Evolutionary conservation across 2,797 vertebrate species (phyloP).

Genomic region (Leuciscus waleckii): DNA sequence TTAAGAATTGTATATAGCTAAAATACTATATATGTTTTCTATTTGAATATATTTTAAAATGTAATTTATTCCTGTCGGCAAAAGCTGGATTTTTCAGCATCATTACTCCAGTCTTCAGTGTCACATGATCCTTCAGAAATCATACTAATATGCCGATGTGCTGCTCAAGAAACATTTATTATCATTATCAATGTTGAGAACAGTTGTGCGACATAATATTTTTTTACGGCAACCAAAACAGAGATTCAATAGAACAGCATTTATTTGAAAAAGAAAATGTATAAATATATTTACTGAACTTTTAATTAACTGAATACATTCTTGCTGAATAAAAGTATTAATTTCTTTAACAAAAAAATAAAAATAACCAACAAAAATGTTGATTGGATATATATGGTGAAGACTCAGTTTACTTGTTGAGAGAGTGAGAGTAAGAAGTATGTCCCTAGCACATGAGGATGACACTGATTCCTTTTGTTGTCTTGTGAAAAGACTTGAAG

Average conservation of each 20-base stretch:
- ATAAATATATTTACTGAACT: background rate
- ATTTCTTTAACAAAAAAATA: background rate
- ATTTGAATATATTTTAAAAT: background rate
- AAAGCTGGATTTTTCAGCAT: background rate
- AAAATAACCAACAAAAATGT: background rate
- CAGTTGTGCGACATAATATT: background rate
- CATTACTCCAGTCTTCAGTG: background rate
- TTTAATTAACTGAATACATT: background rate
- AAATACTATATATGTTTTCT: too few relatives aligned
- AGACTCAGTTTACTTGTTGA: background rate
- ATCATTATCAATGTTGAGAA: background rate
- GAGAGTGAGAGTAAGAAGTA: background rate
- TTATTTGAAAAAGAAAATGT: background rate
- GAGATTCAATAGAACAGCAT: background rate
- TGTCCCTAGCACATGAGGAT: slow-evolving; percentile 40
- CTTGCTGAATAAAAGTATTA: background rate
- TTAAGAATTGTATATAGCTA: background rate
- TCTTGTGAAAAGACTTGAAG: slow-evolving; percentile 47
- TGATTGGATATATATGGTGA: background rate
- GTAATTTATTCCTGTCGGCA: background rate
- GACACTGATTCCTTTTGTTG: slow-evolving; percentile 54
- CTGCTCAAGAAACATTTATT: background rate
- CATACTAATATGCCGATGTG: background rate
- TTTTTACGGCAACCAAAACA: background rate
- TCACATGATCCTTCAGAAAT: background rate